A percentile compares a stretch with the other conserved stretches of the same genome.
Conservation (phyloP, 2,113 vertebrate species). For the Semicossyphus pulcher region DNA sequence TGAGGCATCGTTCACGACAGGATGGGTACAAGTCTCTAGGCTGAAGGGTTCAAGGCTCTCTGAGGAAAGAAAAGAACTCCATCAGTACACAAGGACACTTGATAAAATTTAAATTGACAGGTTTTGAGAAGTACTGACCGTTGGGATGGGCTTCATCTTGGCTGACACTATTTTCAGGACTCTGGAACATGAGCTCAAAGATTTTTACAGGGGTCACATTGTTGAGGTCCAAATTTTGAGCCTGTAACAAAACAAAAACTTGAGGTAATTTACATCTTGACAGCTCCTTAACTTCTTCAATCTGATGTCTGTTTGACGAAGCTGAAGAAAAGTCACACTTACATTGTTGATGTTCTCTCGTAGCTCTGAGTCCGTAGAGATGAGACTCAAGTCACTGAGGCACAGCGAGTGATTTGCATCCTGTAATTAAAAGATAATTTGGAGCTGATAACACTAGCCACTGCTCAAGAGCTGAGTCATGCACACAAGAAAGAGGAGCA, state of each 20-base stretch:
- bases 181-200: conserved; percentile 98
- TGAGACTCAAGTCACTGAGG: conserved; percentile 96
- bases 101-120: background rate
- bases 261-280: background rate
- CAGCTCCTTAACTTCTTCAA: background rate
- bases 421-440: conserved; percentile 78
- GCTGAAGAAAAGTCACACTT: conserved; percentile 71
- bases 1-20: conserved; percentile 79
- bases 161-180: conserved; percentile 88
- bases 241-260: conserved; percentile 72
- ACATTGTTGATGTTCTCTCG: conserved; percentile 91
- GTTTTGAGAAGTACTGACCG: conserved; percentile 77
- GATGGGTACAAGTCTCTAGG: conserved; percentile 80
- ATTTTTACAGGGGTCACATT: conserved; percentile 93
- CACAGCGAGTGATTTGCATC: conserved; percentile 97
- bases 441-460: conserved; percentile 19
- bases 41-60: conserved; percentile 89
- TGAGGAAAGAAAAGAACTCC: conserved; percentile 47
- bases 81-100: conserved; percentile 16
- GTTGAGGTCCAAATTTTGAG: conserved; percentile 91
- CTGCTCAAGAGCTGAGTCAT: conserved; percentile 7
- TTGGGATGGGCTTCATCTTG: conserved; percentile 88
- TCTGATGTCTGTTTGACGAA: background rate
- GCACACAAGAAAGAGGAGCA: background rate
- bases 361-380: conserved; percentile 95